Evolutionary conservation across 2,113 vertebrate species (phyloP), one percentile per base, ranked within the genome.

Genomic region (Platysternon megacephalum): DNA sequence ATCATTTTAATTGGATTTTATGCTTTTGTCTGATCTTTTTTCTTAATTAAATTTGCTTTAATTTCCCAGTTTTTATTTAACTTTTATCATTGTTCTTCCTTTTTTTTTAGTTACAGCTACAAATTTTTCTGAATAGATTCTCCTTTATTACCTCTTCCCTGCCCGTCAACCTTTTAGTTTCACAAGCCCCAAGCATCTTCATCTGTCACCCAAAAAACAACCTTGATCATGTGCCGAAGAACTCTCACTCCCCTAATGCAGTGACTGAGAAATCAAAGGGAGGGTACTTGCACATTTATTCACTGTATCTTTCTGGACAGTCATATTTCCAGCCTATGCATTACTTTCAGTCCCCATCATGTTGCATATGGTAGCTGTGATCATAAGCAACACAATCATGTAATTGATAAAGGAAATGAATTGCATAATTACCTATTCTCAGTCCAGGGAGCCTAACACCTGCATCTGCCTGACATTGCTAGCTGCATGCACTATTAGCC

Each of bases 1-100:
- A 88, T 82, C 11, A 85, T 86, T 82, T 82, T 2, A 88, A 96
- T 91, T 86, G 11, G 86, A 93, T 46, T 81, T 79, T 58, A 84
- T 80, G 14, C 3, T 39, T 84, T 93, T 92, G 82, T 11, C 0
- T 42, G n/a, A 8, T 49, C n/a, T 89, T 84, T 94, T 90, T 44
- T n/a, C 76, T 61, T 78, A 91, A 85, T 83, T 80, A 94, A 24
- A 48, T 88, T 85, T 91, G 7, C 6, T 95, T 78, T 85, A 88
- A 88, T 93, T 51, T 89, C 72, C 35, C 55, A 39, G 21, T 19
- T 53, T 90, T 96, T 96, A 80, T 92, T 91, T 90, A 83, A 84
- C 6, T 39, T 90, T 65, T 91, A 78, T 61, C 83, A 28, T 83
- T 61, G 24, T 76, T 5, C 86, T 95, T 72, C 46, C 22, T 19